Evolutionary conservation across 2,888 invertebrate genomes (phyloP), one percentile per base, ranked within the genome.

Genomic region (Leucania comma): DNA sequence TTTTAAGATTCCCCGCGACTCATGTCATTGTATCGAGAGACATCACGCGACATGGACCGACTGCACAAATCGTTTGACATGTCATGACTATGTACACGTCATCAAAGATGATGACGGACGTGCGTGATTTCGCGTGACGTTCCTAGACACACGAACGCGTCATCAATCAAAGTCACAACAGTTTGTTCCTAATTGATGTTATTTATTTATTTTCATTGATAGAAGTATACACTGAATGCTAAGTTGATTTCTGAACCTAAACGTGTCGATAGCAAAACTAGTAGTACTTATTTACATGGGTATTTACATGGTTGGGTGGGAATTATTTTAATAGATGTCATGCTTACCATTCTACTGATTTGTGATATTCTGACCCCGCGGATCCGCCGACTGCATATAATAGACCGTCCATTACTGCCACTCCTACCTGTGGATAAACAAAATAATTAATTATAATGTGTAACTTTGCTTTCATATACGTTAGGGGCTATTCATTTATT

Each of bases 371-470:
- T 6, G 97, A 97, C 26, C 98, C 98, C 10, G 98, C 98, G 4
- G 98, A 98, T 0, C 99, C 99, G 0, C 99, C 99, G 0, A 99
- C 98, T 5, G 99, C 99, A 90, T 99, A 99, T 69, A 99, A 94
- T 78, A 98, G 95, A 32, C 98, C 98, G 88, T 99, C 99, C 97
- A 99, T 98, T 14, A 99, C 98, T n/a, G 98, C 98, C 6, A 99
- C 99, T 10, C 99, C 99, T 26, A 99, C 97, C 96, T 96, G 86
- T 29, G 12, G 71, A 64, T 32, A 29, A 68, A 71, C 26, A 57
- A 29, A n/a, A 48, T 56, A 29, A 3, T 2, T 54, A 22, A 32
- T 20, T 67, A 38, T 35, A 26, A 32, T 32, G 1, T 14, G 3
- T 1, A 12, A 12, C n/a, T 38, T 54, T 14, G 14, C 4, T 10